phyloP scores from a whole-genome alignment of 1,140 invertebrate species.

The Danaus plexippus region DNA sequence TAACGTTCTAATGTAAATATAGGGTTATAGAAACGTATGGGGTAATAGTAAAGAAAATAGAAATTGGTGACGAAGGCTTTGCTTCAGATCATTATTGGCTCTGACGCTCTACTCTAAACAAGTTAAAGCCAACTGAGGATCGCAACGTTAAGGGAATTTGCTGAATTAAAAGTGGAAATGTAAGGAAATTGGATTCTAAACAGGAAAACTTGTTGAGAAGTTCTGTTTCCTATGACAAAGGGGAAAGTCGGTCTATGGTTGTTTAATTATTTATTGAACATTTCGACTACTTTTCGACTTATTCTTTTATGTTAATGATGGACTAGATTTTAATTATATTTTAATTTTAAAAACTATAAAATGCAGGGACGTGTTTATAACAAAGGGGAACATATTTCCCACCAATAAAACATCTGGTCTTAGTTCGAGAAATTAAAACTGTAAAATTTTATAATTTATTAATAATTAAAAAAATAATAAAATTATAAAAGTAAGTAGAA shows the following conservation, averaged over 20 bases:
- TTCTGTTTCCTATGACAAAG: conserved; percentile 12
- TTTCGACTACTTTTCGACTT: not conserved
- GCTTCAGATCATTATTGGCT: conserved; percentile 23
- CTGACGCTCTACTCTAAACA: conserved; percentile 28
- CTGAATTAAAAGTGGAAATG: conserved; percentile 34
- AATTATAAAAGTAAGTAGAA: no score
- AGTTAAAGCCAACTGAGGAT: conserved; percentile 27
- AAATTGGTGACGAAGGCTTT: conserved; percentile 2
- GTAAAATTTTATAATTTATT: no score
- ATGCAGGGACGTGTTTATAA: no score
- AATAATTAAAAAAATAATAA: no score
- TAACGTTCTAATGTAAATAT: no score
- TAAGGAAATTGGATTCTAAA: conserved; percentile 28
- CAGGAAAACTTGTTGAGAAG: conserved; percentile 23
- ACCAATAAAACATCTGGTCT: no score
- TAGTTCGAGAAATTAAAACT: no score
- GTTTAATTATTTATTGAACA: conserved; percentile 3
- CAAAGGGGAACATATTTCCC: no score
- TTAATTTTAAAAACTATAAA: no score
- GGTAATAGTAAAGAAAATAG: no score
- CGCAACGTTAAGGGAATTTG: conserved; percentile 19
- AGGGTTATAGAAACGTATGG: no score
- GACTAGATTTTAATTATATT: no score
- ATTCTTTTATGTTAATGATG: not conserved
- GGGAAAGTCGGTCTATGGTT: conserved; percentile 5